Evolutionary conservation across 2,113 vertebrate species (phyloP).

Genomic region (Alces alces): DNA sequence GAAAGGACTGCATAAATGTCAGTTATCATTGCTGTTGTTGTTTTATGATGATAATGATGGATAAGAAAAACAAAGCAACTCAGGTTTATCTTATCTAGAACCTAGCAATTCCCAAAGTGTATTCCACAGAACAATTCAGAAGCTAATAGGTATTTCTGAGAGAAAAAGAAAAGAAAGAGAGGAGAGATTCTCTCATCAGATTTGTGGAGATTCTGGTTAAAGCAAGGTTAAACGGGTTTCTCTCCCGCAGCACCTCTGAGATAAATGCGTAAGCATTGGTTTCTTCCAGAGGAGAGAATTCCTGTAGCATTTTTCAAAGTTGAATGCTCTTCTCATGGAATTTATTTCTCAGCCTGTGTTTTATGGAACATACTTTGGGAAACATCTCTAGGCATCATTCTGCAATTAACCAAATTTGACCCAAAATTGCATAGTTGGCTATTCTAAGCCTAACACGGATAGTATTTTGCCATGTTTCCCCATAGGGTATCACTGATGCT

Average conservation of each 20-base stretch:
- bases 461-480: neutral
- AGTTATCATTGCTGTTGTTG: neutral
- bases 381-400: neutral
- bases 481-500: neutral
- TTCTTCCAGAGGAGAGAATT: neutral
- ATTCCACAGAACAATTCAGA: neutral
- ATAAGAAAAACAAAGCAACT: neutral
- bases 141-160: neutral
- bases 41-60: neutral
- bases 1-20: neutral
- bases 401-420: neutral
- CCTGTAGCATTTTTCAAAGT: neutral
- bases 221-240: neutral
- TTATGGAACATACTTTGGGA: neutral
- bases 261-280: neutral
- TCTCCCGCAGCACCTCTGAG: neutral
- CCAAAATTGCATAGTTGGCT: neutral
- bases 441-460: neutral
- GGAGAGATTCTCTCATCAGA: neutral
- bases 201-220: neutral
- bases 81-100: neutral
- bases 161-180: neutral
- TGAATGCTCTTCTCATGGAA: neutral
- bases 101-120: neutral
- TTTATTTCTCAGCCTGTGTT: neutral